Base-by-base conservation (phyloP, 2,113 vertebrate genomes). In the Callipepla squamata region DNA sequence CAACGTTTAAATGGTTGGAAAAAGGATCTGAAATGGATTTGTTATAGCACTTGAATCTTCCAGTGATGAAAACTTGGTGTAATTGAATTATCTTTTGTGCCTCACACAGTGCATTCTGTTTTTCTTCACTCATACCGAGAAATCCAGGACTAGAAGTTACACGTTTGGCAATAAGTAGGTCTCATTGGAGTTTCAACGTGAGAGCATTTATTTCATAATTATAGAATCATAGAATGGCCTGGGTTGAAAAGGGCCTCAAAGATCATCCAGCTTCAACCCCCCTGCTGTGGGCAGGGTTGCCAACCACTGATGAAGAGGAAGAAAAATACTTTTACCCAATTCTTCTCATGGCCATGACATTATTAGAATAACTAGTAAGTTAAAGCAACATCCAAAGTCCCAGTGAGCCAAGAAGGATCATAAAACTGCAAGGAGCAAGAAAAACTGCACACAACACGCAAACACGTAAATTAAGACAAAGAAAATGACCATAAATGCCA, bases 381-480 rank as follows among this genome's bases (percentile, higher is more conserved):
- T 94, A 74, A 91, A 93, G 42, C 16, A 80, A 59, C 47, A 22
- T 90, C 72, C 61, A 11, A 91, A 92, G 85, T 79, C 23, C 68
- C 68, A 45, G 53, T 28, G 91, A 96, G 30, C 7, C n/a, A 76
- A 75, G 66, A 63, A 88, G 87, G 57, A 86, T 57, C 58, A 77
- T 84, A 91, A 96, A 96, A 91, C 62, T 81, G 69, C 40, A 68
- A 93, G 45, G 18, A 93, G 25, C 28, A 69, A 53, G 51, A 65
- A 76, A 93, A 91, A 70, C 2, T 5, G 34, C 65, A 80, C 47
- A 80, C 4, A 74, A 38, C 40, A 72, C 79, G 55, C 75, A 87
- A 94, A 81, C 75, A 47, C 76, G 78, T 84, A 93, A 96, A 96
- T 96, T 91, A 92, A 92, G 85, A 83, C 76, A 90, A 95, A 95